A percentile compares a stretch with the other conserved stretches of the same genome.
These are phyloP conservation scores for Stigmatopora nigra DNA, from an alignment of 2,113 vertebrate genomes.

Conservation along the genomic window DNA sequence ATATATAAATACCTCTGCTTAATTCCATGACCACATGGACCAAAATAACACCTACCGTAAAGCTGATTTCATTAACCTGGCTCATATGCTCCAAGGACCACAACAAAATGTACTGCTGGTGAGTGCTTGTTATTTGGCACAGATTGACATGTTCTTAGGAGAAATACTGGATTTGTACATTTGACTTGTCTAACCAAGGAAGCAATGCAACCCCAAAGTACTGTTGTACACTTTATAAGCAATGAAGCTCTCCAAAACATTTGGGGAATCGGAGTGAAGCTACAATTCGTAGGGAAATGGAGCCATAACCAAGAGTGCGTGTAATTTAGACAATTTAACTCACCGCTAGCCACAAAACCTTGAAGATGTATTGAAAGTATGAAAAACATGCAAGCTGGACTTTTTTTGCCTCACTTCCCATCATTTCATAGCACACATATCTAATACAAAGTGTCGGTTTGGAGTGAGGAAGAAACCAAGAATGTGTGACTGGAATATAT, in stretches of 20 bases:
- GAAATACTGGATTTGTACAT: too few species aligned
- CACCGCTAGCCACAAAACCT: slow-evolving; percentile 25
- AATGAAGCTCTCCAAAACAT: too few species aligned
- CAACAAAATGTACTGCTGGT: too few species aligned
- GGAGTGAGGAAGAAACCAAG: slow-evolving; percentile 38
- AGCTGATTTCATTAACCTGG: neutral
- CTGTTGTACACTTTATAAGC: too few species aligned
- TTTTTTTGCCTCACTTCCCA: slow-evolving; percentile 14
- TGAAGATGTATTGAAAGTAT: slow-evolving; percentile 19
- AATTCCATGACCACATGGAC: neutral
- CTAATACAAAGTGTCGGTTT: slow-evolving; percentile 48
- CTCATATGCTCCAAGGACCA: too few species aligned
- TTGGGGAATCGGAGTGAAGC: too few species aligned
- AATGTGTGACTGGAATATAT: slow-evolving; percentile 47
- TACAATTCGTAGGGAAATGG: too few species aligned
- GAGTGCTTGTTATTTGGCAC: too few species aligned
- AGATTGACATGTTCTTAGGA: too few species aligned
- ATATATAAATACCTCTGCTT: neutral
- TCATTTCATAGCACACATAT: slow-evolving; percentile 36
- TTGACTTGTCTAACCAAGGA: too few species aligned
- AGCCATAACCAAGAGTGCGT: slow-evolving; percentile 17
- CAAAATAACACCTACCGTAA: neutral
- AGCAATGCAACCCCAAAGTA: too few species aligned
- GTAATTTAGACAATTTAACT: slow-evolving; percentile 27
- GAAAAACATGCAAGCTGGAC: slow-evolving; percentile 9